Evolutionary conservation across 2,888 invertebrate species (phyloP), one percentile per base, ranked within the genome.

Genomic region (Fabriciana adippe): DNA sequence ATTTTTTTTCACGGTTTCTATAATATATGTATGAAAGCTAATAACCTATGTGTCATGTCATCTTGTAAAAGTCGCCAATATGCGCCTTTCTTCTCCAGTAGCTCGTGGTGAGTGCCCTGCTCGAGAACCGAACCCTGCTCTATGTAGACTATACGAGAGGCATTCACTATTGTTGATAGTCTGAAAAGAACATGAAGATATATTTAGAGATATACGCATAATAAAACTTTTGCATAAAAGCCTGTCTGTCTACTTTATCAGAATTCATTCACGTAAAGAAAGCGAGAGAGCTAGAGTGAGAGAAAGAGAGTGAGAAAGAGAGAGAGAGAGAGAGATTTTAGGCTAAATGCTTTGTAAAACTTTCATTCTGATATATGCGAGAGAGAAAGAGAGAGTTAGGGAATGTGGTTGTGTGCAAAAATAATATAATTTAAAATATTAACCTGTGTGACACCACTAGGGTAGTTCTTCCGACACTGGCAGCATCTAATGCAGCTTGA

Each of bases 401-500:
- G 35, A 11, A 11, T 11, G 1, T 26, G 26, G 26, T 26, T 26
- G 4, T 26, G 26, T 26, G 26, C 26, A 4, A 0, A 26, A 26
- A 26, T 26, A 26, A 4, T 5, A 26, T 26, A 26, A 26, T 26
- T 26, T 26, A 26, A 26, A 13, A 14, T 16, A 57, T 45, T 21
- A 62, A 88, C 77, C 95, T 89, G 85, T 96, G 96, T 0, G 96
- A 95, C 0, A 96, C 95, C 13, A 96, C 95, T 2, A 96, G 85
- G 0, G 96, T 96, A 8, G 96, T 96, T 74, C 96, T 90, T 2
- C 96, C 96, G 71, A 92, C 86, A 70, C 95, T 94, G 0, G 97
- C 97, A 15, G 94, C 93, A 79, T 97, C 97, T 59, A 97, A 83
- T 0, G 92, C 92, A 0, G 89, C 88, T 78, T 91, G 91, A 0